Evolutionary conservation across 2,113 vertebrate species (phyloP).

Genomic region (Sterna hirundo): DNA sequence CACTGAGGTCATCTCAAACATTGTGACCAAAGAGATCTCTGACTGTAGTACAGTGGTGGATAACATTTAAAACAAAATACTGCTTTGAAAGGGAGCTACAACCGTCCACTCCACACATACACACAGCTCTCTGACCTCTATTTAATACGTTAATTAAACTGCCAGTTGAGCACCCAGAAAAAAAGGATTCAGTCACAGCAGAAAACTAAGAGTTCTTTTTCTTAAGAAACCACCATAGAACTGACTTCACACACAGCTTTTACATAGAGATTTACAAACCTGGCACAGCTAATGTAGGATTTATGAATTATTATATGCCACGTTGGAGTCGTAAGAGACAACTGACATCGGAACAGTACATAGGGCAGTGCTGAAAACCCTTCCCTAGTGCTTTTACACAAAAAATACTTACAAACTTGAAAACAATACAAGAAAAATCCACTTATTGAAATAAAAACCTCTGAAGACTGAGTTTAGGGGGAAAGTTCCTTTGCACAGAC

Average conservation of each 20-base stretch:
- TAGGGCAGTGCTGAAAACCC: neutral
- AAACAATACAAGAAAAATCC: neutral
- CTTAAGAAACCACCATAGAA: neutral
- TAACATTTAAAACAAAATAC: neutral
- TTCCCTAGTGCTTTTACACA: rapidly evolving
- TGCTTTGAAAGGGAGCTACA: neutral
- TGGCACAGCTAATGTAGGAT: neutral
- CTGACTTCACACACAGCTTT: neutral
- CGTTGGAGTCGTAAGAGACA: neutral
- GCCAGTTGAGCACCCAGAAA: neutral
- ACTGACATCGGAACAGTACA: rapidly evolving
- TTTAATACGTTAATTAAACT: neutral
- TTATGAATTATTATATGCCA: neutral
- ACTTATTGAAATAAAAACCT: rapidly evolving
- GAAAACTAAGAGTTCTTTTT: neutral
- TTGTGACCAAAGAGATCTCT: rapidly evolving
- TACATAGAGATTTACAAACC: neutral
- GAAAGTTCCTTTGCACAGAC: neutral
- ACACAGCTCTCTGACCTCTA: no score
- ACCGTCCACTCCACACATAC: rapidly evolving
- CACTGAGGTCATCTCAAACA: neutral
- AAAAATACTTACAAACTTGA: rapidly evolving
- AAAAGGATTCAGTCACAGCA: neutral
- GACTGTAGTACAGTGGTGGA: rapidly evolving
- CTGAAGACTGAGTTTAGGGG: neutral